phyloP scores from a whole-genome alignment of 2,888 invertebrate genomes.

The Cistogaster globosa region DNA sequence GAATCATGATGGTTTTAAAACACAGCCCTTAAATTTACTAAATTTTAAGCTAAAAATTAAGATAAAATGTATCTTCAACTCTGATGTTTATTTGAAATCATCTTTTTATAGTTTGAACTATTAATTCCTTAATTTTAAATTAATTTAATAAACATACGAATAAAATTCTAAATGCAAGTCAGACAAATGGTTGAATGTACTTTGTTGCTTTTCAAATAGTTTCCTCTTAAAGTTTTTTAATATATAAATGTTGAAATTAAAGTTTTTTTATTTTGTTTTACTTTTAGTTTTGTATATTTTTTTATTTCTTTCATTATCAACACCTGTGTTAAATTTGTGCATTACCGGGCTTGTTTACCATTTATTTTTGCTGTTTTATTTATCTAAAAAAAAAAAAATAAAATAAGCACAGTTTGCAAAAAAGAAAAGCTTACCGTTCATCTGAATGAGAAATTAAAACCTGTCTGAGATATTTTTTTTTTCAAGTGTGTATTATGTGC shows the following conservation, averaged over 20 bases:
- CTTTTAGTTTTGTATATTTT: slow-evolving; percentile 3
- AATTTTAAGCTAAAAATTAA: too few species aligned
- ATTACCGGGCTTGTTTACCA: not conserved
- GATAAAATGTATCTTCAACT: too few species aligned
- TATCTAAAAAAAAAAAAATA: slow-evolving; percentile 16
- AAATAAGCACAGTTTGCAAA: not conserved
- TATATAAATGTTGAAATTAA: slow-evolving; percentile 24
- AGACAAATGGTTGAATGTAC: not conserved
- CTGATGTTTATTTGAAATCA: too few species aligned
- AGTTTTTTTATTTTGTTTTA: not conserved
- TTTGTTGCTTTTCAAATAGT: not conserved
- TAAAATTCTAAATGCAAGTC: not conserved
- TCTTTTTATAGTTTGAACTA: too few species aligned
- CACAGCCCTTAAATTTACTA: too few species aligned
- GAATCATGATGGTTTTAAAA: too few species aligned
- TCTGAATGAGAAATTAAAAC: slow-evolving; percentile 38
- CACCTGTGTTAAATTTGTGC: slow-evolving; percentile 49
- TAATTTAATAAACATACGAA: not conserved
- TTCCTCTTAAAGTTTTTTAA: slow-evolving; percentile 38
- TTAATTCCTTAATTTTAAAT: not conserved
- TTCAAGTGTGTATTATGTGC: not conserved
- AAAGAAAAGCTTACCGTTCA: slow-evolving; percentile 18
- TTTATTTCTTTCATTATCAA: slow-evolving; percentile 50
- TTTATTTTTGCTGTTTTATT: not conserved
- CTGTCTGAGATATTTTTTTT: slow-evolving; percentile 44